Base-by-base conservation (phyloP, 2,888 invertebrate species). In the Spilosoma lubricipeda region DNA sequence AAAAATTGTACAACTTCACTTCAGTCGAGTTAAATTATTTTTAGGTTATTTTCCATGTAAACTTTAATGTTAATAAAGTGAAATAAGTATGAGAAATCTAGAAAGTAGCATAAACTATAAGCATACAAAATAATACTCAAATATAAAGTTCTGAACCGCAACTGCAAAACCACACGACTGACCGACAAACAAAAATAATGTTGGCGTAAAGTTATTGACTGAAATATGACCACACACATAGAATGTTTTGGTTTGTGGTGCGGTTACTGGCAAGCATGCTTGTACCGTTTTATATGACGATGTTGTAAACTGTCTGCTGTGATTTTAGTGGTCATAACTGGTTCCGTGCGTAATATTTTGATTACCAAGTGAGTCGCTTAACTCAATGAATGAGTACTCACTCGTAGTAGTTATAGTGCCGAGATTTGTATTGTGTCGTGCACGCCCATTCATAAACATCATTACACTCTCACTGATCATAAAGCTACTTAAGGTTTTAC, bases 111-210 rank as follows among this genome's bases (percentile, higher is more conserved):
- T 18, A 63, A 27, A 30, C 0, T 5, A 8, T 63, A 63, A 63
- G 30, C 20, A 30, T 13, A 30, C 30, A 30, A 63, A 48, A 48
- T 11, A 59, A n/a, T 59, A 63, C 18, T 1, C 30, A 27, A 7
- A 30, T 13, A 15, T 27, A 5, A 18, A 63, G 30, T 65, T 65
- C 1, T 65, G 9, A 18, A 65, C 33, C 64, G 23, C 36, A 36
- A 39, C 23, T 39, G 23, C 23, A 23, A 65, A 65, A 36, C 36
- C 36, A 20, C 2, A 3, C 23, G 80, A 82, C 77, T 74, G 73
- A 73, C 73, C 59, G 74, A 76, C 80, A 85, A 83, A 79, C 85
- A 82, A 76, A 80, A 84, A 85, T 82, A 85, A 86, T 87, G 84
- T 84, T 77, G 79, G 77, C 74, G n/a, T 74, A 59, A 82, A 85